Percentiles rank a stretch among this genome's conserved stretches.
Conservation (phyloP, 2,113 vertebrate genomes). For the Leptodactylus fuscus region DNA sequence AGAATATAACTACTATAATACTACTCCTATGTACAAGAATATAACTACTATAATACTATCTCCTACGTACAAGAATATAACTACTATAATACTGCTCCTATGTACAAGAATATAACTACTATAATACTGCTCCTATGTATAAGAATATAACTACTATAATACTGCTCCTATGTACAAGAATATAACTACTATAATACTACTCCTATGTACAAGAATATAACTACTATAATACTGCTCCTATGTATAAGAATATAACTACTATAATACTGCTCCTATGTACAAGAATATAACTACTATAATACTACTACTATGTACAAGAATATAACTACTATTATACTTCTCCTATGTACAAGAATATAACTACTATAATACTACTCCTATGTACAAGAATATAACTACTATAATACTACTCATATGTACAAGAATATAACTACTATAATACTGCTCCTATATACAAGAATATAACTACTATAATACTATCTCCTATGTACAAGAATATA, state of each 20-base stretch:
- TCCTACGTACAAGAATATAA: neutral
- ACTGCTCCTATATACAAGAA: no score
- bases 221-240: conserved; percentile 1
- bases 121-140: conserved; percentile 6
- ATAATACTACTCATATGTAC: no score
- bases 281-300: no score
- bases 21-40: conserved; percentile 7
- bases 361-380: neutral
- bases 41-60: conserved; percentile 13
- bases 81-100: conserved; percentile 3
- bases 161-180: neutral
- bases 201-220: neutral
- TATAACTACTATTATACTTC: neutral
- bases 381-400: neutral
- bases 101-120: conserved; percentile 7
- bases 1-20: conserved; percentile 24
- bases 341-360: neutral
- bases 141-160: conserved; percentile 25
- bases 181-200: conserved; percentile 13
- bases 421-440: no score
- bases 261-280: conserved; percentile 1
- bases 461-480: no score
- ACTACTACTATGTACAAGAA: no score
- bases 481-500: neutral
- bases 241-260: conserved; percentile 6